These are phyloP conservation scores for Apamea epomidion DNA, from an alignment of 2,888 invertebrate genomes.

Conservation along the genomic window DNA sequence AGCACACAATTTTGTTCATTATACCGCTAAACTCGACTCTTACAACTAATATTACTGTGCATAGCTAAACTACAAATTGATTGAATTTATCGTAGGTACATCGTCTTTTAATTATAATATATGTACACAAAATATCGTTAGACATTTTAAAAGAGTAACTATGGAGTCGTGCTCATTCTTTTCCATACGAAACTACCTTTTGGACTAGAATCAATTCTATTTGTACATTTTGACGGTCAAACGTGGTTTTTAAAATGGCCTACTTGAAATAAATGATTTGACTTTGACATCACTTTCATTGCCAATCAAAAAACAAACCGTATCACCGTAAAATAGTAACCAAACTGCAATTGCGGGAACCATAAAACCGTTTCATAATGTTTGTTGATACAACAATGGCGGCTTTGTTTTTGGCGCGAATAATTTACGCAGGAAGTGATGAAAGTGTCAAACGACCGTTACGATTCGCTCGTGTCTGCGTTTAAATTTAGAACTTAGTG, in stretches of 20 bases:
- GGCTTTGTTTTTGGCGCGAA: constrained; percentile 64
- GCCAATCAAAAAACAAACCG: background rate
- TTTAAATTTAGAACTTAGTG: constrained; percentile 11
- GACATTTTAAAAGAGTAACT: no score
- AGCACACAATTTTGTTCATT: no score
- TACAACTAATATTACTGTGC: no score
- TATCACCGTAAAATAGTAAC: constrained; percentile 5
- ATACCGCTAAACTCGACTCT: no score
- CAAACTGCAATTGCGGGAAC: constrained; percentile 8
- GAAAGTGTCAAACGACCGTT: constrained; percentile 40
- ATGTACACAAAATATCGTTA: no score
- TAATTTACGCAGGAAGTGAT: constrained; percentile 57
- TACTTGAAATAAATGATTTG: background rate
- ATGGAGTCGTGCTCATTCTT: no score
- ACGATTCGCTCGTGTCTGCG: constrained; percentile 33
- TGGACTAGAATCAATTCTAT: background rate
- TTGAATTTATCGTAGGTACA: background rate
- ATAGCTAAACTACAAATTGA: background rate
- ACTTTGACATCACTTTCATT: constrained; percentile 28
- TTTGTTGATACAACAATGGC: constrained; percentile 62
- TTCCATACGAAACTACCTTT: no score
- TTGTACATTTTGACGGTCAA: background rate
- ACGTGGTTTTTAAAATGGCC: background rate
- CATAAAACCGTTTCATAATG: constrained; percentile 43
- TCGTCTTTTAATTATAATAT: no score